Percentiles rank a stretch among this genome's conserved stretches.
These are phyloP conservation scores for Epinephelus malabaricus DNA, from an alignment of 2,797 vertebrate genomes.

Conservation along the genomic window DNA sequence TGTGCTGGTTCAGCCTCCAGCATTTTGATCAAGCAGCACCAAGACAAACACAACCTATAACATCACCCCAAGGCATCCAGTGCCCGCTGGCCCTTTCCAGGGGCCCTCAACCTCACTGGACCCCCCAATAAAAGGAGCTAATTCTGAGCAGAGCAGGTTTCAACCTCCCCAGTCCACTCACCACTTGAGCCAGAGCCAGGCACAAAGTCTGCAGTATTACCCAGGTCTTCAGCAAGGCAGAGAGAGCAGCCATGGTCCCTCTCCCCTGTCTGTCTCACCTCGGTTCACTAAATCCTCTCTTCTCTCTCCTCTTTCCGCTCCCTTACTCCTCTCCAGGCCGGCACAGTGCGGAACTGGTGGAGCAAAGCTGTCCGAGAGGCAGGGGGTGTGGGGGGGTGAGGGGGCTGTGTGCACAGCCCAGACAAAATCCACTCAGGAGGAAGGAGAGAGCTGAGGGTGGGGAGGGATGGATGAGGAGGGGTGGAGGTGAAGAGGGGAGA, in stretches of 20 bases:
- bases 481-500: constrained; percentile 35
- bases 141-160: constrained; percentile 45
- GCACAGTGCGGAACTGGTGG: constrained; percentile 67
- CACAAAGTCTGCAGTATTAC: constrained; percentile 89
- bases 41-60: constrained; percentile 14
- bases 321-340: constrained; percentile 76
- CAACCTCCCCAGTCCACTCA: constrained; percentile 85
- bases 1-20: neutral
- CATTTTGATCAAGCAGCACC: constrained; percentile 27
- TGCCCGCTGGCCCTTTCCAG: neutral
- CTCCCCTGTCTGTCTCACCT: constrained; percentile 76
- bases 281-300: constrained; percentile 74
- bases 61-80: constrained; percentile 24
- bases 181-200: constrained; percentile 93
- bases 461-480: constrained; percentile 60
- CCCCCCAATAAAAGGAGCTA: constrained; percentile 46
- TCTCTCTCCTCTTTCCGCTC: constrained; percentile 64
- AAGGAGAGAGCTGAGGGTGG: constrained; percentile 55
- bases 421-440: constrained; percentile 61
- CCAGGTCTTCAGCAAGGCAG: constrained; percentile 81
- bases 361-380: constrained; percentile 61
- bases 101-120: constrained; percentile 33
- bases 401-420: constrained; percentile 62
- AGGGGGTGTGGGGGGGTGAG: constrained; percentile 21
- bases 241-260: constrained; percentile 87